phyloP scores from a whole-genome alignment of 2,888 invertebrate genomes.

The Callinectes sapidus region DNA sequence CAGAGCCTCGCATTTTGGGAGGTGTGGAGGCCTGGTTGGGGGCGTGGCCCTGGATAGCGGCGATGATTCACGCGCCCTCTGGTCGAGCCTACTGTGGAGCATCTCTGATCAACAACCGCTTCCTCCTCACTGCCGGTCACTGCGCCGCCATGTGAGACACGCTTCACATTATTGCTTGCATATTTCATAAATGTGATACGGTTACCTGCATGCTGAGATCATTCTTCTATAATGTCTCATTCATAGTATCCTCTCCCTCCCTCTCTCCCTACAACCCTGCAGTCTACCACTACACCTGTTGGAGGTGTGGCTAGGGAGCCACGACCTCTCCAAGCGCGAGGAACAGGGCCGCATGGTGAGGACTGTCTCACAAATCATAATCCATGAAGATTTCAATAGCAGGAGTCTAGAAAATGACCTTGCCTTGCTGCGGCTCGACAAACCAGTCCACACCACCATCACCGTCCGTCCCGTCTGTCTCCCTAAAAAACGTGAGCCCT shows the following conservation, averaged over 20 bases:
- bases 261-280: not conserved
- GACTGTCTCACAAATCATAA: constrained; percentile 79
- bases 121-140: constrained; percentile 63
- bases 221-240: not conserved
- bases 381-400: constrained; percentile 83
- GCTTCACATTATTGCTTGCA: not conserved
- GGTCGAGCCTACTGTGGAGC: constrained; percentile 54
- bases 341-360: constrained; percentile 51
- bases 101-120: constrained; percentile 54
- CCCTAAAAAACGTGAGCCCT: constrained; percentile 73
- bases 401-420: constrained; percentile 87
- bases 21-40: constrained; percentile 22
- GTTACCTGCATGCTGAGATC: not conserved
- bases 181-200: not conserved
- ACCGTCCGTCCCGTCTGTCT: constrained; percentile 79
- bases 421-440: constrained; percentile 84
- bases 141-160: constrained; percentile 52
- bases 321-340: not conserved
- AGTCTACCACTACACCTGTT: constrained; percentile 45
- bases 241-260: no score
- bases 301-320: constrained; percentile 46
- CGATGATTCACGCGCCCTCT: constrained; percentile 42
- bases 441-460: constrained; percentile 76
- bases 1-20: constrained; percentile 49
- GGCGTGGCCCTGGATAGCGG: constrained; percentile 66